Evolutionary conservation across 1,140 invertebrate species (phyloP).

Genomic region (Gryon sp.): DNA sequence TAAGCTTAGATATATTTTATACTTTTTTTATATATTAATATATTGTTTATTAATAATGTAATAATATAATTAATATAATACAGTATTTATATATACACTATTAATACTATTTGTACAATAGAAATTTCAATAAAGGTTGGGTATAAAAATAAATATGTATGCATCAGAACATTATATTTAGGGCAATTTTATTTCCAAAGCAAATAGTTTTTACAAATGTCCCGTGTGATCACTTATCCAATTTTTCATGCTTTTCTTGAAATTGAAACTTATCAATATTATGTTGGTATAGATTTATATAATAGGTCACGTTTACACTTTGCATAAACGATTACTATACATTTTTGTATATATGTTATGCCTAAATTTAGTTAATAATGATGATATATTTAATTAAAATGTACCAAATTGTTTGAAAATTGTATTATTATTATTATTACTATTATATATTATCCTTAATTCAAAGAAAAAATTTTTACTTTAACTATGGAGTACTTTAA

Average conservation of each 20-base stretch:
- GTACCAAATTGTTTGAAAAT: slow-evolving; percentile 5
- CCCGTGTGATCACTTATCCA: background rate
- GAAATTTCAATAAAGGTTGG: too few species aligned
- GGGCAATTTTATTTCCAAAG: slow-evolving; percentile 31
- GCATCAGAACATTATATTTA: slow-evolving; percentile 2
- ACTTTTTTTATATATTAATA: too few species aligned
- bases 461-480: background rate
- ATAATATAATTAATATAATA: too few species aligned
- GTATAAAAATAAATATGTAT: too few species aligned
- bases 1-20: too few species aligned
- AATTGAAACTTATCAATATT: slow-evolving; percentile 5
- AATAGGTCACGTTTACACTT: slow-evolving; percentile 15
- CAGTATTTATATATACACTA: too few species aligned
- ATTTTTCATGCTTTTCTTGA: slow-evolving; percentile 1
- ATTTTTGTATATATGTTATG: slow-evolving; percentile 5
- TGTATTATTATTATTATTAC: slow-evolving; percentile 6
- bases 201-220: slow-evolving; percentile 14
- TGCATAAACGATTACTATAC: slow-evolving; percentile 24
- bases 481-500: slow-evolving; percentile 1
- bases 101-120: too few species aligned
- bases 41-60: too few species aligned
- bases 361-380: too few species aligned
- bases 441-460: too few species aligned
- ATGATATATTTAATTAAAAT: slow-evolving; percentile 18
- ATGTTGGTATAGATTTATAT: background rate